phyloP scores from a whole-genome alignment of 2,113 vertebrate species.

The Oxyruncus cristatus region DNA sequence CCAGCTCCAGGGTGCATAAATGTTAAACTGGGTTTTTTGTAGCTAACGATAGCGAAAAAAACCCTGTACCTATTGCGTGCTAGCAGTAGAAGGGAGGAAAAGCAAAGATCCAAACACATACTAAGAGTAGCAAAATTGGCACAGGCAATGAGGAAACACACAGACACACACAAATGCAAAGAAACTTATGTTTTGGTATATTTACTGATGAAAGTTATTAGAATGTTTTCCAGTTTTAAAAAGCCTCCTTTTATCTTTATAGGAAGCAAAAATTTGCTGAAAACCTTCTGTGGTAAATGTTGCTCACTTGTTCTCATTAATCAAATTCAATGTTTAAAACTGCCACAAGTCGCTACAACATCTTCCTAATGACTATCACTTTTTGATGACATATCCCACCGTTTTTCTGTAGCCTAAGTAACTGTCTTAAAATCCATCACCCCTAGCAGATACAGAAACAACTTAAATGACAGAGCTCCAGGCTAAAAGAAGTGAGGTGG shows the following conservation, averaged over 20 bases:
- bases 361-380: slow-evolving; percentile 32
- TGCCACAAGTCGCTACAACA: neutral
- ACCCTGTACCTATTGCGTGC: neutral
- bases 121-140: neutral
- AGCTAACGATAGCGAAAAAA: neutral
- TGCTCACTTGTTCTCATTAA: slow-evolving; percentile 26
- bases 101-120: neutral
- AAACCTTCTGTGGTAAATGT: neutral
- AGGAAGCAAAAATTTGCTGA: neutral
- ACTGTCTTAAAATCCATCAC: slow-evolving; percentile 20
- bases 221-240: neutral
- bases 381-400: neutral
- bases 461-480: neutral
- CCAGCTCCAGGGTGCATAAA: neutral
- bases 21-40: neutral
- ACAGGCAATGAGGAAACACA: neutral
- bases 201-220: neutral
- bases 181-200: neutral
- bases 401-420: neutral
- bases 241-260: neutral
- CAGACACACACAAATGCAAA: neutral
- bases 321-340: slow-evolving; percentile 17
- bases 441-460: neutral
- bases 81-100: neutral
- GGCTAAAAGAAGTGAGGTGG: neutral